A percentile compares a stretch with the other conserved stretches of the same genome.
These are phyloP conservation scores for Octopus bimaculoides DNA, from an alignment of 1,140 invertebrate genomes.

Conservation along the genomic window DNA sequence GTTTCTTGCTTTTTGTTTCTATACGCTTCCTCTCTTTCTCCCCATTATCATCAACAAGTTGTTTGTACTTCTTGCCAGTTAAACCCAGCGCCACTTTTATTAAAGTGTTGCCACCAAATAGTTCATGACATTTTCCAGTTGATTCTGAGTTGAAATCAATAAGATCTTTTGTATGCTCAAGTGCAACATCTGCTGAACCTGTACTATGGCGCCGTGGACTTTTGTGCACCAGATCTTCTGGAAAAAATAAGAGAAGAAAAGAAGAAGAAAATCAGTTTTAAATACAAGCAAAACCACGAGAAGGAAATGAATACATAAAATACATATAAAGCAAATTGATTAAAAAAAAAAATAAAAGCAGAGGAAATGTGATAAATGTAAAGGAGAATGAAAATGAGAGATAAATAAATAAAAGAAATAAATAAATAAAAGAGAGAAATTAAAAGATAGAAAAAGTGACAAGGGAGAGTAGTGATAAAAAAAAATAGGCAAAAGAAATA, in stretches of 20 bases:
- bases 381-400: too few species aligned
- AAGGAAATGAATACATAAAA: too few species aligned
- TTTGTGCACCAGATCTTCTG: slow-evolving; percentile 11
- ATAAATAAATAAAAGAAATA: too few species aligned
- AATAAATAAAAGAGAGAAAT: too few species aligned
- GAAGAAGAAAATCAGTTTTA: too few species aligned
- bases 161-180: slow-evolving; percentile 15
- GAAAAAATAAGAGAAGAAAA: slow-evolving; percentile 1
- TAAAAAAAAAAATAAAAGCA: too few species aligned
- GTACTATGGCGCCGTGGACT: slow-evolving; percentile 12
- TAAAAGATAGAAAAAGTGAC: too few species aligned
- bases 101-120: slow-evolving; percentile 34
- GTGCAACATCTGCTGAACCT: not conserved
- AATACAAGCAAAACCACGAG: too few species aligned
- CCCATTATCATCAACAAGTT: slow-evolving; percentile 43
- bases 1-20: slow-evolving; percentile 56
- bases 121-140: slow-evolving; percentile 29
- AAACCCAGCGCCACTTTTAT: slow-evolving; percentile 40
- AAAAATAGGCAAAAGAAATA: too few species aligned
- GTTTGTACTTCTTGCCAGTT: slow-evolving; percentile 42
- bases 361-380: too few species aligned
- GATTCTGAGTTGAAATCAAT: slow-evolving; percentile 17
- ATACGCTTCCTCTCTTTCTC: slow-evolving; percentile 22
- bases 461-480: too few species aligned
- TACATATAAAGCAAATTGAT: too few species aligned